Conservation (phyloP, 2,113 vertebrate genomes). For the Trinectes maculatus region DNA sequence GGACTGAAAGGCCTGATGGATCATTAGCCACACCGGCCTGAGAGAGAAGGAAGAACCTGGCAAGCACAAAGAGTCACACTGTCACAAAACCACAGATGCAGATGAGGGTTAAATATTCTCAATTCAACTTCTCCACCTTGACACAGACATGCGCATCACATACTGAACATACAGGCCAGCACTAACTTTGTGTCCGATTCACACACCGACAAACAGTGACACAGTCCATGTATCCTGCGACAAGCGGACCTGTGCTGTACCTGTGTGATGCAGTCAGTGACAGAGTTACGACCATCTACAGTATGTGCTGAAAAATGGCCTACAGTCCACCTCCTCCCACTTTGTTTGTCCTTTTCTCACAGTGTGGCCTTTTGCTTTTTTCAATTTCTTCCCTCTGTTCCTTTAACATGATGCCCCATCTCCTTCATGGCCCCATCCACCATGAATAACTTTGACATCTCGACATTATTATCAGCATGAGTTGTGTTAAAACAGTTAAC, state of each 20-base stretch:
- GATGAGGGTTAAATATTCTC: slow-evolving; percentile 65
- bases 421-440: too few relatives aligned
- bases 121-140: slow-evolving; percentile 66
- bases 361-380: slow-evolving; percentile 29
- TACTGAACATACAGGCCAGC: slow-evolving; percentile 21
- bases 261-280: slow-evolving; percentile 55
- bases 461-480: too few relatives aligned
- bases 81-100: slow-evolving; percentile 50
- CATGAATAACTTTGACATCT: slow-evolving; percentile 7
- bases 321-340: slow-evolving; percentile 52
- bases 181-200: too few relatives aligned
- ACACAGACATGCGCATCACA: slow-evolving; percentile 22
- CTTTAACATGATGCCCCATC: not conserved
- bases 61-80: slow-evolving; percentile 60
- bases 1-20: slow-evolving; percentile 66
- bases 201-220: slow-evolving; percentile 23
- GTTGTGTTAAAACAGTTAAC: too few relatives aligned
- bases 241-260: slow-evolving; percentile 63
- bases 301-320: slow-evolving; percentile 75
- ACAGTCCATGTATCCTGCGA: slow-evolving; percentile 44
- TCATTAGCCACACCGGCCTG: slow-evolving; percentile 69
- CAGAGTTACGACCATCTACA: slow-evolving; percentile 58
- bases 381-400: slow-evolving; percentile 19
- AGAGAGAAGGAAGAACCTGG: slow-evolving; percentile 65
- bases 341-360: slow-evolving; percentile 53